A percentile compares a stretch with the other conserved stretches of the same genome.
Conservation (phyloP, 2,113 vertebrate species). For the Eolophus roseicapilla region DNA sequence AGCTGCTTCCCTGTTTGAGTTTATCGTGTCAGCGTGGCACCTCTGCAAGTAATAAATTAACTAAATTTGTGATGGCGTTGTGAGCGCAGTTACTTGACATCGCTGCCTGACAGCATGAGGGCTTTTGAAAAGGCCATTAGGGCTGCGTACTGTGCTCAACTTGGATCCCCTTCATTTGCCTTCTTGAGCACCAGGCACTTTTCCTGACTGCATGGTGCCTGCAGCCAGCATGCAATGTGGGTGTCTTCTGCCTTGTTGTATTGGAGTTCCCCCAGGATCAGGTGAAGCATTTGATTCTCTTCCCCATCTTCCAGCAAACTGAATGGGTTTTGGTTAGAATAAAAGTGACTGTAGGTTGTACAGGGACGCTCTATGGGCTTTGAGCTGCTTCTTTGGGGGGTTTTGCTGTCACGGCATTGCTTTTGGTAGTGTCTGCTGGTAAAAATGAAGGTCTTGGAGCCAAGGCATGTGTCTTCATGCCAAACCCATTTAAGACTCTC, state of each 20-base stretch:
- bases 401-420: not conserved
- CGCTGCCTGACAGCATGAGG: not conserved
- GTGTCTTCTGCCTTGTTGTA: accelerated
- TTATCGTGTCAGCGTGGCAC: not conserved
- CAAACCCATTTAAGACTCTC: not conserved
- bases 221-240: not conserved
- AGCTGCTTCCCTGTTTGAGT: not conserved
- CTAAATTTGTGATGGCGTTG: not conserved
- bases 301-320: not conserved
- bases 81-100: not conserved
- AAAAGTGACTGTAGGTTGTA: not conserved
- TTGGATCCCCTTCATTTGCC: not conserved
- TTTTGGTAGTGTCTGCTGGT: not conserved
- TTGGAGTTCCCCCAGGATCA: not conserved
- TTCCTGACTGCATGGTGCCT: not conserved
- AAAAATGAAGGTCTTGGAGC: not conserved
- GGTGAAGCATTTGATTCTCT: not conserved
- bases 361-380: not conserved
- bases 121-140: not conserved
- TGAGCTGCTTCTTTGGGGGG: not conserved
- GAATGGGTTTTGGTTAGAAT: not conserved
- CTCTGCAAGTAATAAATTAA: not conserved
- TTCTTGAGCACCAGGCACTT: not conserved
- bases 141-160: accelerated
- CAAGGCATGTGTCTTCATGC: not conserved